A percentile compares a stretch with the other conserved stretches of the same genome.
Conservation (phyloP, 30 jellyfish, hydroid and myxozoan species). For the Rhopilema esculentum region DNA sequence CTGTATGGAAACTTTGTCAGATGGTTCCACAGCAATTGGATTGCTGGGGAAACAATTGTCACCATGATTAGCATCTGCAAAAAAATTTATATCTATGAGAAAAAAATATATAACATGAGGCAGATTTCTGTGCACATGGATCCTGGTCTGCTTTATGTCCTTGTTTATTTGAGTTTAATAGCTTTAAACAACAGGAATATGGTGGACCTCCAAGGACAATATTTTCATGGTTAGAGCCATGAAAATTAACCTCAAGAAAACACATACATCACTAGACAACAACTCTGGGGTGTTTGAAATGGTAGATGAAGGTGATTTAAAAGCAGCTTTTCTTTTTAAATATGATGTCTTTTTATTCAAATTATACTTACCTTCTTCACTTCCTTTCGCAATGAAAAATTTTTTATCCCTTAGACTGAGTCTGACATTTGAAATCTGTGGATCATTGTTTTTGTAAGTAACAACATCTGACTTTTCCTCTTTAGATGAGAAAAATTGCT, state of each 20-base stretch:
- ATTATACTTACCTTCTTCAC: neutral
- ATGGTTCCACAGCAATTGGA: slow-evolving; percentile 18
- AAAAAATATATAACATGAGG: neutral
- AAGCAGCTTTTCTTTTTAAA: too few species aligned
- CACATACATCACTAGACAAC: too few species aligned
- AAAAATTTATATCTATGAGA: neutral
- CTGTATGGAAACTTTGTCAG: neutral
- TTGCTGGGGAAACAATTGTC: neutral
- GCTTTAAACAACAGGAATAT: too few species aligned
- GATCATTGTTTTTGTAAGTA: neutral
- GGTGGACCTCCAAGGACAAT: too few species aligned
- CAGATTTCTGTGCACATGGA: neutral
- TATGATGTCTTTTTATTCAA: too few species aligned
- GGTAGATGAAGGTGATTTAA: neutral
- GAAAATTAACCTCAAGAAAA: too few species aligned
- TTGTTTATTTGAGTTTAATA: too few species aligned
- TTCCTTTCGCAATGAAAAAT: neutral
- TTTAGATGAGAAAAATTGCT: neutral
- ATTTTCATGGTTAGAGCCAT: too few species aligned
- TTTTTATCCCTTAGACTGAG: slow-evolving; percentile 14
- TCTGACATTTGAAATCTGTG: neutral
- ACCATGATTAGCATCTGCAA: neutral
- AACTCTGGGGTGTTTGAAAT: too few species aligned
- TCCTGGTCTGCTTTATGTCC: too few species aligned
- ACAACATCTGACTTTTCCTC: neutral